These are phyloP conservation scores for Harpagus bidentatus DNA, from an alignment of 2,113 vertebrate species.

Conservation along the genomic window DNA sequence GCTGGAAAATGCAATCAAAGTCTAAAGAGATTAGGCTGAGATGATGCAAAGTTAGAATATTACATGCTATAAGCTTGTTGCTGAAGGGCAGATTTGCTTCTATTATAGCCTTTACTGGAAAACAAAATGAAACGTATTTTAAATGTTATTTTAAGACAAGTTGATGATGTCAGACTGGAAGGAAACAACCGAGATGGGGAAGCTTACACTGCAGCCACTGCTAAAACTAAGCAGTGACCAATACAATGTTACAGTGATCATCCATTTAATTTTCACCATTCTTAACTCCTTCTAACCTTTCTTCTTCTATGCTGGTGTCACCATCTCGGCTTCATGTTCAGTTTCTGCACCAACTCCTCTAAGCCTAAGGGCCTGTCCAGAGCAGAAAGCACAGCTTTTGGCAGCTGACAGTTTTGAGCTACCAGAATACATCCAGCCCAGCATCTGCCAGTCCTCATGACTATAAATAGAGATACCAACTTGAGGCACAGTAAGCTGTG, in stretches of 20 bases:
- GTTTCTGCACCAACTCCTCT: not conserved
- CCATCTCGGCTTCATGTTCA: not conserved
- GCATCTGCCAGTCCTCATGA: not conserved
- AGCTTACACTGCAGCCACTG: not conserved
- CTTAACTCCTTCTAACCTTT: not conserved
- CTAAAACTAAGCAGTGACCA: not conserved
- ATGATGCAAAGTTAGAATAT: constrained; percentile 34
- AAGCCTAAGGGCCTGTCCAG: not conserved
- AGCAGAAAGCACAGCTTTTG: not conserved
- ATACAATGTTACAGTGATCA: not conserved
- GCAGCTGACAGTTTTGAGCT: not conserved
- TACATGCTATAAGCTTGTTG: constrained; percentile 3
- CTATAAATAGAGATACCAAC: rapidly evolving
- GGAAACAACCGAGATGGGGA: not conserved
- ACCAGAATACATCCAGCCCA: not conserved
- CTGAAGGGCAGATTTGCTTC: constrained; percentile 4
- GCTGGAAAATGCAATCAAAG: constrained; percentile 38
- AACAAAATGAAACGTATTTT: not conserved
- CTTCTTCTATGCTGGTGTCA: not conserved
- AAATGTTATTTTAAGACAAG: constrained; percentile 20
- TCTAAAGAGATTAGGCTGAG: constrained; percentile 14
- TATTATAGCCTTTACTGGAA: not conserved
- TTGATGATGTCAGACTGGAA: not conserved
- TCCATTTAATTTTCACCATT: not conserved
- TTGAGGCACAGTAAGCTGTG: not conserved